Conservation (phyloP, 2,113 vertebrate genomes). For the Nesogale talazaci region DNA sequence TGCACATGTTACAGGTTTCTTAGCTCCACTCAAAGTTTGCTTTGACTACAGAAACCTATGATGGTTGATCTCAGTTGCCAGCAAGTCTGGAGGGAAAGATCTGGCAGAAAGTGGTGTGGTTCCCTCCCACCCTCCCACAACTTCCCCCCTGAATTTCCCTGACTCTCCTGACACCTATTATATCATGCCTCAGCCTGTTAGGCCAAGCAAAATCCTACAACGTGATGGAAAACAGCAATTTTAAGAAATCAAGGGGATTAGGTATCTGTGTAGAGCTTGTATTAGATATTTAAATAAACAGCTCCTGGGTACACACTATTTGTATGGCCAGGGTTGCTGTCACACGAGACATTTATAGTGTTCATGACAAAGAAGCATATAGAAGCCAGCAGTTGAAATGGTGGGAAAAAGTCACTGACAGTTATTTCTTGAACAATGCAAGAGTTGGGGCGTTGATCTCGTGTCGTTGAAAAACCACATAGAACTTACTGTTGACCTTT, state of each 20-base stretch:
- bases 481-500: no score
- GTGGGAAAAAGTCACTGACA: background rate
- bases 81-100: constrained; percentile 50
- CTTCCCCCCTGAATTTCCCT: constrained; percentile 40
- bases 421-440: no score
- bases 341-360: background rate
- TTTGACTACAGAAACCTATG: constrained; percentile 58
- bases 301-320: background rate
- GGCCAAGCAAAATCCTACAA: background rate
- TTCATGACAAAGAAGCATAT: background rate
- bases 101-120: constrained; percentile 38
- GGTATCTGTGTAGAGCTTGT: constrained; percentile 4
- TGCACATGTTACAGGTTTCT: constrained; percentile 34
- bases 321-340: background rate
- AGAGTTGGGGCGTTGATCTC: no score
- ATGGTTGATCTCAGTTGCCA: constrained; percentile 55
- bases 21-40: constrained; percentile 66
- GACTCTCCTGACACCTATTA: constrained; percentile 34
- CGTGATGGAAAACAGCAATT: constrained; percentile 25
- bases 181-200: constrained; percentile 58
- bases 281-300: constrained; percentile 1
- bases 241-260: constrained; percentile 43
- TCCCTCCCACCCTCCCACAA: constrained; percentile 3
- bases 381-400: background rate
- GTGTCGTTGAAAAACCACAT: no score